Evolutionary conservation across 2,113 vertebrate genomes (phyloP).

Genomic region (Ictidomys tridecemlineatus): DNA sequence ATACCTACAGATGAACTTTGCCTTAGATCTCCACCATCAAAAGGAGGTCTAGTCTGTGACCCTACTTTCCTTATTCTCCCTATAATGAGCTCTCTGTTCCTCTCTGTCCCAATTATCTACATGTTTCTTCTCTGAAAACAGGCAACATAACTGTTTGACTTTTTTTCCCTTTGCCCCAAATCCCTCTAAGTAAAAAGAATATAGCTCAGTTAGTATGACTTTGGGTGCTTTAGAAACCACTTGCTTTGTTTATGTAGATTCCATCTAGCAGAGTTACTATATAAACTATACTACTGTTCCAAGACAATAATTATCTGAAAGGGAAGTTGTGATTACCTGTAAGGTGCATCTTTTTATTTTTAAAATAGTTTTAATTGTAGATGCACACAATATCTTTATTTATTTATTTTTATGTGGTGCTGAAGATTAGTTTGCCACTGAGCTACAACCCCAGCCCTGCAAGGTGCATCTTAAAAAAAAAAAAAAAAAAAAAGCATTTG

Average conservation of each 20-base stretch:
- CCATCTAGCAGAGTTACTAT: background rate
- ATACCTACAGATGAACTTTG: background rate
- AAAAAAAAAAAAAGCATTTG: background rate
- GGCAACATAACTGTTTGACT: background rate
- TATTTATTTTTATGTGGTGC: too few relatives aligned
- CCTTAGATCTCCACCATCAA: background rate
- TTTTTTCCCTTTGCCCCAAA: background rate
- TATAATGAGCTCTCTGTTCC: background rate
- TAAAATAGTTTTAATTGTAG: too few relatives aligned
- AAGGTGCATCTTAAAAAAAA: background rate
- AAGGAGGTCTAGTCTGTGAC: background rate
- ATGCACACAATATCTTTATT: too few relatives aligned
- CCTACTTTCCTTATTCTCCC: background rate
- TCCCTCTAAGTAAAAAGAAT: slow-evolving; percentile 6
- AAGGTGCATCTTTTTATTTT: background rate
- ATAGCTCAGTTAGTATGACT: background rate
- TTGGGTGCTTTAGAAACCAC: background rate
- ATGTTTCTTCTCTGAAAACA: background rate
- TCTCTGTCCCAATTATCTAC: background rate
- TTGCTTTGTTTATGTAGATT: slow-evolving; percentile 23
- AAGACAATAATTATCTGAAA: background rate
- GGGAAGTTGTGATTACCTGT: background rate
- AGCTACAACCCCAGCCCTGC: background rate
- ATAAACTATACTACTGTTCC: background rate
- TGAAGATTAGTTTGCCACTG: too few relatives aligned